phyloP scores from a whole-genome alignment of 2,888 invertebrate genomes.

The Amblyteles armatorius region DNA sequence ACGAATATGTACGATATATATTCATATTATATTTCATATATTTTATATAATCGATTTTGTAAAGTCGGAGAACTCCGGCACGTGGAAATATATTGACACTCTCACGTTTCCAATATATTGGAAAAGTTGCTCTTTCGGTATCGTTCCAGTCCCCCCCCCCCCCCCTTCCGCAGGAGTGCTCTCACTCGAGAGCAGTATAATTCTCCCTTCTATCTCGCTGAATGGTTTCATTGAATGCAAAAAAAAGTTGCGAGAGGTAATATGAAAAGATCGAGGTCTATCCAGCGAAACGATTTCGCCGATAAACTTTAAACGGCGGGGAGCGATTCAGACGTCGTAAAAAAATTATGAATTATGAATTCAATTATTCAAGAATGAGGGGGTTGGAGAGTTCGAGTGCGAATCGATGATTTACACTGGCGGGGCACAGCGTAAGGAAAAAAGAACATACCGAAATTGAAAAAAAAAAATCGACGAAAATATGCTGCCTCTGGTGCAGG shows the following conservation, averaged over 20 bases:
- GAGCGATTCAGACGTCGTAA: background rate
- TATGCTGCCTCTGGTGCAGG: constrained; percentile 9
- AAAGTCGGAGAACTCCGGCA: background rate
- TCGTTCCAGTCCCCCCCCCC: background rate
- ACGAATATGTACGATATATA: background rate
- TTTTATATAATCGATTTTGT: background rate
- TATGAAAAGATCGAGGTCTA: background rate
- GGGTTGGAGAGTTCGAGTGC: background rate
- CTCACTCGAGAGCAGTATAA: constrained; percentile 9
- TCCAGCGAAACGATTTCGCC: constrained; percentile 25
- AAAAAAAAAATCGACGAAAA: constrained; percentile 35
- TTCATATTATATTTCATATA: background rate
- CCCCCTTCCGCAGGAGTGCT: background rate
- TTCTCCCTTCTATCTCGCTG: constrained; percentile 32
- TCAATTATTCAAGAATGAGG: constrained; percentile 22
- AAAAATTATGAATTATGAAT: constrained; percentile 14
- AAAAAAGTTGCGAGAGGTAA: constrained; percentile 21
- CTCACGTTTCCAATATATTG: constrained; percentile 52
- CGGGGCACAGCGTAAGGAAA: background rate
- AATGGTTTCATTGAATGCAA: constrained; percentile 53
- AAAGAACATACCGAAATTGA: constrained; percentile 3
- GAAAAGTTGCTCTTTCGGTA: constrained; percentile 33
- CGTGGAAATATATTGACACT: constrained; percentile 29
- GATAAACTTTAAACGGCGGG: constrained; percentile 28
- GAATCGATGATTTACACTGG: constrained; percentile 14